These are phyloP conservation scores for Eupithecia exiguata DNA, from an alignment of 2,888 invertebrate species.

Conservation along the genomic window DNA sequence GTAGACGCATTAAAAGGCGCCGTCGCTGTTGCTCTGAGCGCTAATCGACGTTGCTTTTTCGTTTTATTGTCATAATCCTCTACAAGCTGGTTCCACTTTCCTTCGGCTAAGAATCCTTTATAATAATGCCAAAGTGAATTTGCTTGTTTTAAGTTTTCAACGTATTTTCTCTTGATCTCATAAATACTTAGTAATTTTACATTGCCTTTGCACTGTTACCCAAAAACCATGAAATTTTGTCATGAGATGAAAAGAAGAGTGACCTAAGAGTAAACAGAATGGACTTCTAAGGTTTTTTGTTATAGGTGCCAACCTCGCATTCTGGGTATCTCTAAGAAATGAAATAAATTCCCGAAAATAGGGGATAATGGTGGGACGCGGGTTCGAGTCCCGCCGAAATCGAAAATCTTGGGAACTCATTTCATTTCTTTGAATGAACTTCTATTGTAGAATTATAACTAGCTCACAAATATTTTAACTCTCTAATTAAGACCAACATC, in stretches of 20 bases:
- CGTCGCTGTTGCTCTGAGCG: slow-evolving; percentile 65
- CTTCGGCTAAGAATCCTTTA: neutral
- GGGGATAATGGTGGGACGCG: too few species aligned
- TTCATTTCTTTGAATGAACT: too few species aligned
- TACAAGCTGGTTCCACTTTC: slow-evolving; percentile 11
- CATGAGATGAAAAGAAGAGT: neutral
- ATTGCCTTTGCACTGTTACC: neutral
- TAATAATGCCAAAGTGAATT: neutral
- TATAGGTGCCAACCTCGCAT: too few species aligned
- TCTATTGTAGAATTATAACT: neutral
- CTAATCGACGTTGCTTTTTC: slow-evolving; percentile 62
- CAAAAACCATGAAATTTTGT: neutral
- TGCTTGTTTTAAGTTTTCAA: neutral
- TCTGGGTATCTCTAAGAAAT: too few species aligned
- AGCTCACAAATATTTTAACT: neutral
- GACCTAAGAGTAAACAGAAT: neutral
- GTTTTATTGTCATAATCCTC: slow-evolving; percentile 8
- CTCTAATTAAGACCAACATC: neutral
- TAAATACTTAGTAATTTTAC: neutral
- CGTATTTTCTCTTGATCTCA: neutral
- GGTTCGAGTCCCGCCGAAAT: too few species aligned
- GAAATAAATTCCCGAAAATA: too few species aligned
- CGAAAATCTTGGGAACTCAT: too few species aligned
- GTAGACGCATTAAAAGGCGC: slow-evolving; percentile 78
- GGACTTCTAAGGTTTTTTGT: too few species aligned